Conservation (phyloP, 1,140 invertebrate genomes). For the Wiebesia pumilae region DNA sequence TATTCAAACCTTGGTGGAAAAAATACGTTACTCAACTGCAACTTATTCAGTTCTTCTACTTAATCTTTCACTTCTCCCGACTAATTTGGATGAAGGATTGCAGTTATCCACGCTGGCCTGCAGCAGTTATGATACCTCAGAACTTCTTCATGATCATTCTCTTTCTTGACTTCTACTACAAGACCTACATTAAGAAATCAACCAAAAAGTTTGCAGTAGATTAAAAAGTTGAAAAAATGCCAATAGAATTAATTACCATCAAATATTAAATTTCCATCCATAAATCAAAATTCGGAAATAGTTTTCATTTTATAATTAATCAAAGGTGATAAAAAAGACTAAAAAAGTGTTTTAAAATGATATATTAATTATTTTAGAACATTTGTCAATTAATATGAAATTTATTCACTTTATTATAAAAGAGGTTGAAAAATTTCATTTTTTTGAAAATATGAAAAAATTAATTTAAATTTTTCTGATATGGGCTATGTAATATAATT, state of each 20-base stretch:
- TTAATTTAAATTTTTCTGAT: no score
- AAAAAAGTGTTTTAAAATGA: neutral
- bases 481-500: no score
- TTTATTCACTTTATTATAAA: no score
- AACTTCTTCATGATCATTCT: conserved; percentile 86
- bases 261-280: neutral
- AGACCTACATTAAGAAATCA: conserved; percentile 80
- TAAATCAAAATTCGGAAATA: neutral
- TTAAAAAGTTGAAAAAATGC: neutral
- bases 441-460: no score
- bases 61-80: conserved; percentile 81
- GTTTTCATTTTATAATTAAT: neutral
- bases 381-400: no score
- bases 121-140: conserved; percentile 80
- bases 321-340: neutral
- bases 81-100: conserved; percentile 83
- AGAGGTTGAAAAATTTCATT: no score
- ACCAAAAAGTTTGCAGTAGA: neutral
- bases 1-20: conserved; percentile 82
- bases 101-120: conserved; percentile 80
- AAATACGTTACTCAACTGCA: conserved; percentile 85
- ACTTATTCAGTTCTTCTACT: conserved; percentile 85
- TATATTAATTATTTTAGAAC: no score
- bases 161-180: conserved; percentile 91
- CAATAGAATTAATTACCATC: neutral